Percentiles rank a stretch among this genome's conserved stretches.
These are phyloP conservation scores for Sebastes taczanowskii DNA, from an alignment of 2,797 vertebrate genomes.

Conservation along the genomic window DNA sequence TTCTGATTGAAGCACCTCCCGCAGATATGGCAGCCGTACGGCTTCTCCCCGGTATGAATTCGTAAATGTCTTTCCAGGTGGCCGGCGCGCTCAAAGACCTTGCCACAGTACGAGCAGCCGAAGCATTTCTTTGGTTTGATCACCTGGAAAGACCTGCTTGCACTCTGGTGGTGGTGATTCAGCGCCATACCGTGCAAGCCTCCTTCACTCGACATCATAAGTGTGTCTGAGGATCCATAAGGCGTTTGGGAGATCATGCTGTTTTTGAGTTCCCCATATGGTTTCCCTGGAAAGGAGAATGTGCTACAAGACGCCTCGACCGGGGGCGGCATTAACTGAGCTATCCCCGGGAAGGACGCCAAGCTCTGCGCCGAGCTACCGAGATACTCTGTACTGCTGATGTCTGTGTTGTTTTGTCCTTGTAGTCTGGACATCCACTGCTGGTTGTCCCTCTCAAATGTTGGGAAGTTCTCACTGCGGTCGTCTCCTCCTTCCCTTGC, in stretches of 20 bases:
- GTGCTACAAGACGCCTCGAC: conserved; percentile 52
- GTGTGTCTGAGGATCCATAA: conserved; percentile 30
- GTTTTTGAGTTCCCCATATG: conserved; percentile 35
- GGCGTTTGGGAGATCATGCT: conserved; percentile 20
- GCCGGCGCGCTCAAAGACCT: conserved; percentile 70
- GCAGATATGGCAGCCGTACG: conserved; percentile 76
- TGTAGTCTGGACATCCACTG: conserved; percentile 55
- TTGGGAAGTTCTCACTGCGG: conserved; percentile 12
- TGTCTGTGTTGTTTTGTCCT: conserved; percentile 32
- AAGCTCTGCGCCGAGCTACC: conserved; percentile 29
- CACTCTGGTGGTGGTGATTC: conserved; percentile 4
- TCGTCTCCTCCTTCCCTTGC: background rate
- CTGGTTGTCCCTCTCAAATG: conserved; percentile 31
- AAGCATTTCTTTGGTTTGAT: conserved; percentile 73
- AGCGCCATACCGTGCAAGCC: background rate
- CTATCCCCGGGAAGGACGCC: conserved; percentile 10
- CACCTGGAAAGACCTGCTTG: conserved; percentile 22
- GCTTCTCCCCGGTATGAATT: conserved; percentile 80
- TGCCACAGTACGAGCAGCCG: conserved; percentile 73
- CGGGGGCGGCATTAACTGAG: conserved; percentile 39
- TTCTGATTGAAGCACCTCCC: conserved; percentile 80
- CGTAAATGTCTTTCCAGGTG: conserved; percentile 75
- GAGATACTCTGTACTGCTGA: conserved; percentile 28
- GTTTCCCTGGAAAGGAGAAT: conserved; percentile 55
- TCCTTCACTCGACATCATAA: background rate